Conservation (phyloP, 2,888 invertebrate species). For the Pinctada fucata region DNA sequence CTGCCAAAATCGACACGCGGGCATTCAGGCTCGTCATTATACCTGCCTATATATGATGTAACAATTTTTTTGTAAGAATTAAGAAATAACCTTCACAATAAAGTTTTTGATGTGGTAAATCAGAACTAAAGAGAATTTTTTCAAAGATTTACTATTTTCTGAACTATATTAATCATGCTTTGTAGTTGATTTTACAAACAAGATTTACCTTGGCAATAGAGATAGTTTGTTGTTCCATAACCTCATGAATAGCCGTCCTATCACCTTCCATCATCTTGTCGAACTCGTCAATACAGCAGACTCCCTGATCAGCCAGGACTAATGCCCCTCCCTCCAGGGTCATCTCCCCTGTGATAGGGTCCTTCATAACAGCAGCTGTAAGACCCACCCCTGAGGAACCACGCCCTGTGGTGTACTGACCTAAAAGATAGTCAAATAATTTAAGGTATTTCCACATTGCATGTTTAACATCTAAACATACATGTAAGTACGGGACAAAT, state of each 20-base stretch:
- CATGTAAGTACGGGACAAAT: neutral
- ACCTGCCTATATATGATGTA: conserved; percentile 85
- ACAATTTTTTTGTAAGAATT: neutral
- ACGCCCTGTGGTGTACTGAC: conserved; percentile 96
- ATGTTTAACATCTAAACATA: neutral
- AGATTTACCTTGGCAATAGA: conserved; percentile 94
- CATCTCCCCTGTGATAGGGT: conserved; percentile 98
- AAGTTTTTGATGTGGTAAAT: too few species aligned
- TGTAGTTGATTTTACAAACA: neutral
- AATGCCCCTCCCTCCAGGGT: conserved; percentile 92
- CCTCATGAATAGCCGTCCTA: conserved; percentile 77
- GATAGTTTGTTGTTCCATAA: conserved; percentile 96
- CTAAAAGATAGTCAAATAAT: conserved; percentile 67
- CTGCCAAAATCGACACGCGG: conserved; percentile 96
- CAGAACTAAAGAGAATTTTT: too few species aligned
- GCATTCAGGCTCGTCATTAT: conserved; percentile 99
- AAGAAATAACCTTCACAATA: too few species aligned
- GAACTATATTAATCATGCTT: neutral
- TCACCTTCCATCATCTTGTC: conserved; percentile 98
- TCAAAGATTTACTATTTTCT: too few species aligned
- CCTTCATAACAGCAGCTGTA: conserved; percentile 98
- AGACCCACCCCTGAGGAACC: conserved; percentile 99
- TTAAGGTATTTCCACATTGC: neutral
- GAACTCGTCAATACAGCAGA: conserved; percentile 99
- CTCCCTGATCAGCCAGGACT: conserved; percentile 96